phyloP scores from a whole-genome alignment of 2,797 vertebrate species.

The Amniataba percoides region DNA sequence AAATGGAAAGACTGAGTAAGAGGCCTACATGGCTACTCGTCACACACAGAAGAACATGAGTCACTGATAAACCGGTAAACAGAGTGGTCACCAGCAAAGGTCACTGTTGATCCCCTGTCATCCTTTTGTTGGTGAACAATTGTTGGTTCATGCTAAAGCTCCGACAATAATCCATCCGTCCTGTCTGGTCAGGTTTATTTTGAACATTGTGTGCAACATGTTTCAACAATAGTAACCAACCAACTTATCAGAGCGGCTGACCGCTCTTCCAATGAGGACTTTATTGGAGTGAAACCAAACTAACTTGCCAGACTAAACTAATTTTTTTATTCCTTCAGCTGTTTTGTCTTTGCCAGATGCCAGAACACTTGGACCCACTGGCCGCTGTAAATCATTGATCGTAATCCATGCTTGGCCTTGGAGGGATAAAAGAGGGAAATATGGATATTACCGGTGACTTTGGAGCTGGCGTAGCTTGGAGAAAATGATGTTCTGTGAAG shows the following conservation, averaged over 20 bases:
- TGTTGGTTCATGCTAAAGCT: not conserved
- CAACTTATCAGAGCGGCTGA: not conserved
- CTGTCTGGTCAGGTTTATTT: not conserved
- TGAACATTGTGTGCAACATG: not conserved
- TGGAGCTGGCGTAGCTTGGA: constrained; percentile 38
- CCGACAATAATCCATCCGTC: not conserved
- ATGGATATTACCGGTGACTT: constrained; percentile 70
- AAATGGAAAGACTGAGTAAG: constrained; percentile 53
- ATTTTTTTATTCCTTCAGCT: constrained; percentile 59
- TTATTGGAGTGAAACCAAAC: constrained; percentile 34
- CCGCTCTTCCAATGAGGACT: constrained; percentile 15
- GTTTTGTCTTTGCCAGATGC: constrained; percentile 51
- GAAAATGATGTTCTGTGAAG: constrained; percentile 55
- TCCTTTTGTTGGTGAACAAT: constrained; percentile 2
- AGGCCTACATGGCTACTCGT: constrained; percentile 11
- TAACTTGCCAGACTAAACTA: constrained; percentile 53
- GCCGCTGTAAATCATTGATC: constrained; percentile 62
- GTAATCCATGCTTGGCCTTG: constrained; percentile 57
- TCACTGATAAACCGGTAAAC: constrained; percentile 43
- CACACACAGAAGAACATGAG: constrained; percentile 30
- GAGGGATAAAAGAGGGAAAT: constrained; percentile 63
- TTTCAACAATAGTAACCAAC: not conserved
- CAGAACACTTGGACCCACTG: constrained; percentile 50
- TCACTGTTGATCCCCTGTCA: not conserved
- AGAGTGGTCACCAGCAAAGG: not conserved